Percentiles rank a stretch among this genome's conserved stretches.
Conservation (phyloP, 1,140 invertebrate species). For the Cardiocondyla obscurior region DNA sequence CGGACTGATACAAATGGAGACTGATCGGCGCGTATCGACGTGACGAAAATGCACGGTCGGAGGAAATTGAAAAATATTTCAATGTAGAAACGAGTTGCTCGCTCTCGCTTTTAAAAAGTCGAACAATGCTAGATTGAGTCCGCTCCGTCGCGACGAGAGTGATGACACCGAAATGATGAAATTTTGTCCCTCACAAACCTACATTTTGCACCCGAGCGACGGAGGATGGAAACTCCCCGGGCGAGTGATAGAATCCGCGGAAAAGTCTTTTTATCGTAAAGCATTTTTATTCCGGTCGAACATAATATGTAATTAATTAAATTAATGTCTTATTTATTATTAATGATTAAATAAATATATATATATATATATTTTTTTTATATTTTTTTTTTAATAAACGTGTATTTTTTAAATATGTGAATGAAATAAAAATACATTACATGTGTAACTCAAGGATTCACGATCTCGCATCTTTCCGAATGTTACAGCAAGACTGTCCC, state of each 20-base stretch:
- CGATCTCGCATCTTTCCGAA: neutral
- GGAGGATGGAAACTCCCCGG: neutral
- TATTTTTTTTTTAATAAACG: too few species aligned
- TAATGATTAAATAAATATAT: too few species aligned
- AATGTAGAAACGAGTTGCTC: neutral
- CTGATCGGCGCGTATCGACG: constrained; percentile 21
- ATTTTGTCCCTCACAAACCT: neutral
- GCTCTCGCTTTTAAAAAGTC: constrained; percentile 12
- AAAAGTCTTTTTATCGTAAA: neutral
- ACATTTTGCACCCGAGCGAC: neutral
- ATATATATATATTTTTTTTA: neutral
- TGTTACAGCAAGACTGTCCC: constrained; percentile 98
- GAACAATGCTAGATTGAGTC: constrained; percentile 21
- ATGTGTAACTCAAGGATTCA: neutral
- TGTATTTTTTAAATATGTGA: too few species aligned
- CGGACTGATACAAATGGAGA: constrained; percentile 29
- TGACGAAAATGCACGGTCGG: neutral
- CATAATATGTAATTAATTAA: too few species aligned
- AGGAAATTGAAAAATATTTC: constrained; percentile 41
- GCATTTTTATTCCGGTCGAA: neutral
- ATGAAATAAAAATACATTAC: neutral
- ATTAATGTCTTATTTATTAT: too few species aligned
- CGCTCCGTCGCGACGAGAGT: constrained; percentile 6
- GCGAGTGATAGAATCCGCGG: neutral
- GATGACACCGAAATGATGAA: neutral